Evolutionary conservation across 2,113 vertebrate species (phyloP).

Genomic region (Nannobrachium achirus): DNA sequence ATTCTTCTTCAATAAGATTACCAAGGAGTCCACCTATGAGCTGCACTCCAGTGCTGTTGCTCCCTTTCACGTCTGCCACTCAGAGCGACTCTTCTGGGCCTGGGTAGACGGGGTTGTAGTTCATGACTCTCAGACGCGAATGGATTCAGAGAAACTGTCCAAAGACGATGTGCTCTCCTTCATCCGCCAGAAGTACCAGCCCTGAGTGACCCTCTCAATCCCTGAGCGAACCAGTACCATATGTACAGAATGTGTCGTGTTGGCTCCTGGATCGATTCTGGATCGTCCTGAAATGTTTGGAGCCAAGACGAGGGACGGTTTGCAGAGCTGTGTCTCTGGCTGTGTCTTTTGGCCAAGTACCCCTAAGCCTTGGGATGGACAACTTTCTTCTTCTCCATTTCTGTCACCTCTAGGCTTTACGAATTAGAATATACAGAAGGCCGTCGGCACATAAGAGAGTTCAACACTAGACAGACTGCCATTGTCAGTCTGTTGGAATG

Average conservation of each 20-base stretch:
- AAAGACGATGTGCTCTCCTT: conserved; percentile 90
- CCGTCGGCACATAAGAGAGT: conserved; percentile 8
- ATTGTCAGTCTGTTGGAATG: conserved; percentile 32
- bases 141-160: conserved; percentile 92
- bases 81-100: conserved; percentile 93
- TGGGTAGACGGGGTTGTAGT: conserved; percentile 96
- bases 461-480: conserved; percentile 13
- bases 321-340: conserved; percentile 18
- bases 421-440: conserved; percentile 15
- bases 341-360: conserved; percentile 4
- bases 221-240: conserved; percentile 1
- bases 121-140: conserved; percentile 91
- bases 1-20: conserved; percentile 93
- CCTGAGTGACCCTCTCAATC: conserved; percentile 48
- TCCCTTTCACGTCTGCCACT: conserved; percentile 93
- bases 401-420: conserved; percentile 30
- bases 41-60: conserved; percentile 86
- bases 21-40: conserved; percentile 80
- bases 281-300: conserved; percentile 15
- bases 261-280: neutral
- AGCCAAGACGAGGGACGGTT: conserved; percentile 10
- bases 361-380: conserved; percentile 14
- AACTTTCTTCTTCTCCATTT: conserved; percentile 34
- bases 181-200: conserved; percentile 87
- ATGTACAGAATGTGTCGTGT: conserved; percentile 14